phyloP scores from a whole-genome alignment of 2,797 vertebrate genomes.

The Streptopelia turtur region DNA sequence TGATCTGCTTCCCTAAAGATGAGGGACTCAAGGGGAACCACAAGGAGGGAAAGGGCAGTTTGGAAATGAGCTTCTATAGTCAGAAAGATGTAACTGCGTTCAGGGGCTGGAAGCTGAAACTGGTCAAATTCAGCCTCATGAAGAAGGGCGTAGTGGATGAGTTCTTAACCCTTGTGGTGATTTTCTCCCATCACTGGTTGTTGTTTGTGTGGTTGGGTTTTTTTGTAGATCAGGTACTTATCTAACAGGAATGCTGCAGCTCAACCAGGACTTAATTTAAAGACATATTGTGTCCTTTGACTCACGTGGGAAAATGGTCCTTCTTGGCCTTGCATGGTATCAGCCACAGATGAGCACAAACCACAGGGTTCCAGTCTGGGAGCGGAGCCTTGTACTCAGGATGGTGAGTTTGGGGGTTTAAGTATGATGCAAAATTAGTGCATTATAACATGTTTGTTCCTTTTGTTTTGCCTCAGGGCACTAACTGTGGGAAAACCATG shows the following conservation, averaged over 20 bases:
- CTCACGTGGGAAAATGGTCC: not conserved
- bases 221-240: not conserved
- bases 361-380: not conserved
- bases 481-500: not conserved
- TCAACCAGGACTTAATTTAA: not conserved
- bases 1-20: not conserved
- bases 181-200: not conserved
- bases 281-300: accelerated
- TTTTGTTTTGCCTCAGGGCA: not conserved
- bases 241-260: not conserved
- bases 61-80: not conserved
- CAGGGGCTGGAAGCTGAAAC: not conserved
- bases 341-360: not conserved
- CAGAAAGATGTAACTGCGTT: not conserved
- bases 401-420: not conserved
- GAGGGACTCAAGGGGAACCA: not conserved
- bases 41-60: not conserved
- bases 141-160: not conserved
- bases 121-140: not conserved
- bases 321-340: not conserved
- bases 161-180: not conserved
- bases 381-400: not conserved
- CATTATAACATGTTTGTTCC: not conserved
- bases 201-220: no score
- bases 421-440: not conserved